Evolutionary conservation across 2,797 vertebrate species (phyloP).

Genomic region (Enoplosus armatus): DNA sequence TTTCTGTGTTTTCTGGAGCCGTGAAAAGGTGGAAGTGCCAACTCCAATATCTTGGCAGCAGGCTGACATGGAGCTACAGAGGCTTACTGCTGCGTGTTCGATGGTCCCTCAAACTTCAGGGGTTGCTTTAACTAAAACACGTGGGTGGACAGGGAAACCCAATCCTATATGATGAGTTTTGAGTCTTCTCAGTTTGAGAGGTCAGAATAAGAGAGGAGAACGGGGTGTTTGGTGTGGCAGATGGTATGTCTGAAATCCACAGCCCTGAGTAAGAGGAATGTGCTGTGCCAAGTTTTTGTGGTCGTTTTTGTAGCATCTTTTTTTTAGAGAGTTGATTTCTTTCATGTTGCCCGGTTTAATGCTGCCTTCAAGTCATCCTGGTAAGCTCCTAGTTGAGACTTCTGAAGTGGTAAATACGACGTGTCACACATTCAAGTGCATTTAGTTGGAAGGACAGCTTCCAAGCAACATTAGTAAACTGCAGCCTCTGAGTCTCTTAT

Average conservation of each 20-base stretch:
- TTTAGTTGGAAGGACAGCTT: conserved; percentile 49
- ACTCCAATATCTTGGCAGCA: conserved; percentile 24
- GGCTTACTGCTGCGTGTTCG: not conserved
- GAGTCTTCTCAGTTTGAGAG: not conserved
- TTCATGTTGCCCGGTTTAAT: conserved; percentile 70
- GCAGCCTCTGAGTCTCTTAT: conserved; percentile 25
- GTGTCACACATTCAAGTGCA: conserved; percentile 56
- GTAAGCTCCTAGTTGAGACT: conserved; percentile 66
- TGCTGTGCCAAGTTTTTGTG: conserved; percentile 52
- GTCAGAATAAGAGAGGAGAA: not conserved
- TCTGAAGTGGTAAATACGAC: conserved; percentile 67
- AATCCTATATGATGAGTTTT: not conserved
- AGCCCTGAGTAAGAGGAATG: conserved; percentile 41
- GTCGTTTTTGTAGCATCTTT: conserved; percentile 34
- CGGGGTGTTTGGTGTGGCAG: conserved; percentile 5
- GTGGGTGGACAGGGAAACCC: conserved; percentile 6
- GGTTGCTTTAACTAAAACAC: not conserved
- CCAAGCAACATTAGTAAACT: conserved; percentile 31
- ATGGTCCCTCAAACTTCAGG: conserved; percentile 30
- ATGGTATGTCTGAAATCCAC: conserved; percentile 36
- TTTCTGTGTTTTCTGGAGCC: conserved; percentile 23
- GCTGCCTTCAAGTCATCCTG: conserved; percentile 68
- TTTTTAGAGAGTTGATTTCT: conserved; percentile 41
- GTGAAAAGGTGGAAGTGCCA: not conserved
- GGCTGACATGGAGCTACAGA: conserved; percentile 15